phyloP scores from a whole-genome alignment of 2,113 vertebrate genomes.

The Canis aureus region DNA sequence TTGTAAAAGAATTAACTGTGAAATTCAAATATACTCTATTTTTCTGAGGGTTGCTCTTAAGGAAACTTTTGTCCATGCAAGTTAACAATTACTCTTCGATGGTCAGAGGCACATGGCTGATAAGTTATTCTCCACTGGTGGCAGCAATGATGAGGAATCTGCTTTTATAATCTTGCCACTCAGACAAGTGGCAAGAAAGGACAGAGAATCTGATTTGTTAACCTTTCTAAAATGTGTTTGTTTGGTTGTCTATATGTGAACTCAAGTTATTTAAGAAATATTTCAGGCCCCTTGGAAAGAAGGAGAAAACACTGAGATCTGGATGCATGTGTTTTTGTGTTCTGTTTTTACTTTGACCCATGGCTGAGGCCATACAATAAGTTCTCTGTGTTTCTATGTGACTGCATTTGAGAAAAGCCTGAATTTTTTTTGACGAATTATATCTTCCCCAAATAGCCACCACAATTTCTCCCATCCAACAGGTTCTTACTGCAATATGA shows the following conservation, averaged over 20 bases:
- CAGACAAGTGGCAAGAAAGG: background rate
- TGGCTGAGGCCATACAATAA: background rate
- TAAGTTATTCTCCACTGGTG: background rate
- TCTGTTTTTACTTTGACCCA: background rate
- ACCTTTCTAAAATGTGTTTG: background rate
- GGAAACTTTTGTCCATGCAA: background rate
- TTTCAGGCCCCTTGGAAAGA: background rate
- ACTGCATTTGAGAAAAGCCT: background rate
- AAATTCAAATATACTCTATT: background rate
- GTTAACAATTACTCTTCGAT: background rate
- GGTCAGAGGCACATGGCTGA: background rate
- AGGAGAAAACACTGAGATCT: background rate
- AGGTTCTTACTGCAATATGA: background rate
- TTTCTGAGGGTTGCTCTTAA: background rate
- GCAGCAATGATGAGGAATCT: background rate
- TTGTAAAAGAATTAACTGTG: background rate
- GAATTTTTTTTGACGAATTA: background rate
- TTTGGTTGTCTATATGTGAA: background rate
- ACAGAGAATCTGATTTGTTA: background rate
- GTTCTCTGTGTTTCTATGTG: background rate
- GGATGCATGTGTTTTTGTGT: background rate
- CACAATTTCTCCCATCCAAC: background rate
- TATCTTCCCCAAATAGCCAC: background rate
- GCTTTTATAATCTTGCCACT: background rate
- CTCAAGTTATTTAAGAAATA: conserved; percentile 6